Percentiles rank a stretch among this genome's conserved stretches.
These are phyloP conservation scores for Lasioglossum morio DNA, from an alignment of 2,888 invertebrate genomes.

Conservation along the genomic window DNA sequence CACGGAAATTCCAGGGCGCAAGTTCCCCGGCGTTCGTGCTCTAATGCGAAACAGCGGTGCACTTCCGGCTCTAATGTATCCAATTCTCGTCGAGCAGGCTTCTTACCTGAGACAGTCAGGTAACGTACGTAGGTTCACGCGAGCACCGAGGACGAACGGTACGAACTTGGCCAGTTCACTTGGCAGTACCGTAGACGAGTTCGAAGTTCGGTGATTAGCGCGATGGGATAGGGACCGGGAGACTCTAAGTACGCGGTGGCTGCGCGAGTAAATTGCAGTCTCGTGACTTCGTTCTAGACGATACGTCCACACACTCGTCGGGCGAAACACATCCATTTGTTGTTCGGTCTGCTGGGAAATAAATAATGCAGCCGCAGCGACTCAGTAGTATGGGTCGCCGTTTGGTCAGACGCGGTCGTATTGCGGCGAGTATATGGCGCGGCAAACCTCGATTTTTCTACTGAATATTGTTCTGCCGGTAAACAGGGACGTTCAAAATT, in stretches of 20 bases:
- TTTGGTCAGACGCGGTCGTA: neutral
- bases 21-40: neutral
- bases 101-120: constrained; percentile 2
- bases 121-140: neutral
- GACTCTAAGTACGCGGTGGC: neutral
- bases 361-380: neutral
- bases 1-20: neutral
- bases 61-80: neutral
- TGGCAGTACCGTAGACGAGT: neutral
- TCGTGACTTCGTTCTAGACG: constrained; percentile 1
- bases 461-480: neutral
- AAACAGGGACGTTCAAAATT: neutral
- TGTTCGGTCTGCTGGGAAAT: constrained; percentile 4
- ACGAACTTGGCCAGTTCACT: neutral
- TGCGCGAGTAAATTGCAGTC: neutral
- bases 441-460: neutral
- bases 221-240: neutral
- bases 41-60: neutral
- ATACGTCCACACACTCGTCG: neutral
- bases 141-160: neutral
- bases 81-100: neutral
- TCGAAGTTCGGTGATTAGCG: constrained; percentile 11
- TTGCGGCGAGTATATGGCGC: neutral
- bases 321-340: constrained; percentile 7
- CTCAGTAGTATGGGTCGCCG: neutral